Conservation (phyloP, 2,888 invertebrate genomes). For the Tetramorium bicarinatum region DNA sequence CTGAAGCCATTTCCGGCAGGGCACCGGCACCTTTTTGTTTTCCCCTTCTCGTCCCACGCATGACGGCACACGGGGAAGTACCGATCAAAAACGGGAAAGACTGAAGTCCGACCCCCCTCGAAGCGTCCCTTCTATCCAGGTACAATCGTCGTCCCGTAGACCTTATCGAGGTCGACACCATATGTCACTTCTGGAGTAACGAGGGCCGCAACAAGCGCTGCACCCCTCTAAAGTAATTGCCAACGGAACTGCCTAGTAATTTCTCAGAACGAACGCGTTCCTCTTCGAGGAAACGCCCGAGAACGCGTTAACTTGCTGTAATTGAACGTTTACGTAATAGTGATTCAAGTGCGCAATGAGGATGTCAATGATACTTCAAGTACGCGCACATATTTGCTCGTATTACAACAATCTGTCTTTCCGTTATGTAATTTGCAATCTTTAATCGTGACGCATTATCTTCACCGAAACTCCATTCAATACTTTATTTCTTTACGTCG, state of each 20-base stretch:
- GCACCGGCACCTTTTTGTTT: conserved; percentile 73
- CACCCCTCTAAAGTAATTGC: conserved; percentile 64
- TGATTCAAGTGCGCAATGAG: conserved; percentile 48
- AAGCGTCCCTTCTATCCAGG: conserved; percentile 77
- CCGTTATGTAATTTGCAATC: conserved; percentile 19
- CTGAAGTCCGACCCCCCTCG: conserved; percentile 80
- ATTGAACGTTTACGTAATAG: conserved; percentile 56
- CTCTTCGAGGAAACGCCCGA: conserved; percentile 47
- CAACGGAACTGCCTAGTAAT: conserved; percentile 54
- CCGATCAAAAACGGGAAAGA: conserved; percentile 73
- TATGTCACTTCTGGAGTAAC: conserved; percentile 70
- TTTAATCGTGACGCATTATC: background rate
- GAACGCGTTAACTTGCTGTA: conserved; percentile 52
- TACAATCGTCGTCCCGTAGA: conserved; percentile 69
- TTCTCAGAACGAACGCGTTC: conserved; percentile 53
- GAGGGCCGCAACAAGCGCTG: conserved; percentile 32
- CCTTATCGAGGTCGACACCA: conserved; percentile 73
- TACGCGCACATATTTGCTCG: conserved; percentile 15
- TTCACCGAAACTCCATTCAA: background rate
- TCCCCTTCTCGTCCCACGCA: conserved; percentile 80
- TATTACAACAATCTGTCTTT: conserved; percentile 21
- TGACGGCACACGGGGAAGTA: conserved; percentile 80
- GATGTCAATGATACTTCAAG: conserved; percentile 37
- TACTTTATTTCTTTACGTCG: conserved; percentile 19
- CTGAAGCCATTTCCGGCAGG: conserved; percentile 83